Evolutionary conservation across 1,140 invertebrate genomes (phyloP), one percentile per base, ranked within the genome.

Genomic region (Anoplophora glabripennis): DNA sequence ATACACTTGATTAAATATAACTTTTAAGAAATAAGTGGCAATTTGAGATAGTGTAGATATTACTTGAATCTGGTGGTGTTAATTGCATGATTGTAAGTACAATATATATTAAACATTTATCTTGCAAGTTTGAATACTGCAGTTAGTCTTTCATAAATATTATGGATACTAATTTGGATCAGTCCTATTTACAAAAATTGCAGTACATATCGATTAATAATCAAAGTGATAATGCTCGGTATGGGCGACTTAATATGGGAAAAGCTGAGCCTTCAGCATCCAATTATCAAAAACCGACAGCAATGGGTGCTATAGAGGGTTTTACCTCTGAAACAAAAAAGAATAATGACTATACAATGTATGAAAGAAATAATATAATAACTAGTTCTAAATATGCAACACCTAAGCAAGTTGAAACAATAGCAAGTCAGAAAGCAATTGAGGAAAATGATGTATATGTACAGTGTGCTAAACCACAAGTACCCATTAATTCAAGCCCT

Each of bases 321-420:
- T 81, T 83, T 57, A 72, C 78, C 8, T 75, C 78, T 17, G 73
- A 78, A 9, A 74, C 57, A 15, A 51, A 61, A 36, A 64, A 68
- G 33, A 61, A 60, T 9, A 72, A 74, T 15, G 83, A 86, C 53
- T 86, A 85, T 62, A 84, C 84, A 57, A 72, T 85, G 11, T 86
- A 86, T 55, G 85, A 87, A 59, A 78, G 84, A 40, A 79, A 80
- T 21, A 83, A 82, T 59, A 78, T 87, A 18, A 85, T 89, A 66
- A 85, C 87, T 28, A 84, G 86, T 15, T 88, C 87, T 1, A 88
- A 89, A 67, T 90, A 87, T 73, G 85, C 87, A 4, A 88, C 86
- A 9, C 86, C 88, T 10, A 89, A 89, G 68, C 79, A 84, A 54
- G 80, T 88, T 8, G 87, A 89, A 65, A 78, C 77, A 54, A 40